phyloP scores from a whole-genome alignment of 2,888 invertebrate genomes.

The Plagodis dolabraria region DNA sequence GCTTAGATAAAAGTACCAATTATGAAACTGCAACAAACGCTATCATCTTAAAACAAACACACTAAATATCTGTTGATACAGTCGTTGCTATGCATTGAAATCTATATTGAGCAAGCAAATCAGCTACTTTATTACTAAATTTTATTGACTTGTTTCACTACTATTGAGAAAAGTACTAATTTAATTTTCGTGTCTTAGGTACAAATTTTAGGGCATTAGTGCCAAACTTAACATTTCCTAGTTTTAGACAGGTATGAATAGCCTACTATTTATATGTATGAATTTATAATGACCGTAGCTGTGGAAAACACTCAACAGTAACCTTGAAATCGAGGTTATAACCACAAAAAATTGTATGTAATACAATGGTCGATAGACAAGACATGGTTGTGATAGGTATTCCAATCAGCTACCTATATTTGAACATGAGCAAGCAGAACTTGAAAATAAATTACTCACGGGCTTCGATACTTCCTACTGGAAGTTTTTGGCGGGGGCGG shows the following conservation, averaged over 20 bases:
- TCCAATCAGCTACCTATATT: no score
- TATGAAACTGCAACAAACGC: background rate
- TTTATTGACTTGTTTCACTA: background rate
- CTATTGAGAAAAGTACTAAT: background rate
- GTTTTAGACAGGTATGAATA: conserved; percentile 4
- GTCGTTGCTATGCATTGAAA: conserved; percentile 39
- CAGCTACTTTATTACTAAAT: background rate
- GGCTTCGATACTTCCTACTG: conserved; percentile 79
- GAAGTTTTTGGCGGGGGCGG: conserved; percentile 80
- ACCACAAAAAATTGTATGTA: conserved; percentile 28
- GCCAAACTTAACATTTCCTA: no score
- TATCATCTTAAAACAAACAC: background rate
- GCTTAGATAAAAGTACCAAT: conserved; percentile 20
- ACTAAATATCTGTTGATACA: conserved; percentile 29
- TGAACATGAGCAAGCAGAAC: no score
- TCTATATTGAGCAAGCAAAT: conserved; percentile 23
- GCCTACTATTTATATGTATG: conserved; percentile 27
- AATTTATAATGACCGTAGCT: conserved; percentile 51
- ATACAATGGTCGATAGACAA: conserved; percentile 16
- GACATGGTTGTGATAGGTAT: background rate
- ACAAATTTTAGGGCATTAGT: no score
- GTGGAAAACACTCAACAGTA: conserved; percentile 58
- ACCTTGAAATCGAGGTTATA: conserved; percentile 76
- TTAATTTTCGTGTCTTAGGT: no score
- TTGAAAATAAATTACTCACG: conserved; percentile 56